phyloP scores from a whole-genome alignment of 1,140 invertebrate genomes.

The Diachasmimorpha longicaudata region DNA sequence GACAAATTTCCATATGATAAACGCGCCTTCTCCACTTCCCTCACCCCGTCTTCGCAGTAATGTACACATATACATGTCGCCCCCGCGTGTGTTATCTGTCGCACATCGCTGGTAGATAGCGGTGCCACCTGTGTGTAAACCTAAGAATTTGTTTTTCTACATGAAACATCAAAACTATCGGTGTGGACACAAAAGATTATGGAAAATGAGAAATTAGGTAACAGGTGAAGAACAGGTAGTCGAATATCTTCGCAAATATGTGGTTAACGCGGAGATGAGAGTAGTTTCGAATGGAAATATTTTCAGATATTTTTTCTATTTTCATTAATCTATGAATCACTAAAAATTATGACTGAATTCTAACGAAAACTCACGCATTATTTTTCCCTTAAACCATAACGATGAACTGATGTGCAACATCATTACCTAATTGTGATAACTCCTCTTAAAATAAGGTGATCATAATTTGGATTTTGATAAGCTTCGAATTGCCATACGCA shows the following conservation, averaged over 20 bases:
- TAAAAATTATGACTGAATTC: too few relatives aligned
- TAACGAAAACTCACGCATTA: too few relatives aligned
- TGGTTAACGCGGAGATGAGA: neutral
- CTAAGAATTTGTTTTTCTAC: slow-evolving; percentile 36
- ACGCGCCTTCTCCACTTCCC: slow-evolving; percentile 27
- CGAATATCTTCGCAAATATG: neutral
- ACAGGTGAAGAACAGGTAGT: neutral
- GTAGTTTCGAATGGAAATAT: neutral
- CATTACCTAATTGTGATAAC: too few relatives aligned
- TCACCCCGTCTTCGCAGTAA: neutral
- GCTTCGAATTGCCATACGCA: too few relatives aligned
- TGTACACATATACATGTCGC: slow-evolving; percentile 8
- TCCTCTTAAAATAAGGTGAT: too few relatives aligned
- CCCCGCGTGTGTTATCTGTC: slow-evolving; percentile 12
- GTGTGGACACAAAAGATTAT: neutral
- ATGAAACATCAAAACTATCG: neutral
- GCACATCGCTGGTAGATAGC: slow-evolving; percentile 27
- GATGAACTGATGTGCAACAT: too few relatives aligned
- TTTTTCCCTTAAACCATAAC: too few relatives aligned
- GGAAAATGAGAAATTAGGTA: neutral
- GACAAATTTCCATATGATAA: slow-evolving; percentile 42
- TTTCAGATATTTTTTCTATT: too few relatives aligned
- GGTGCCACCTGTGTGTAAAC: slow-evolving; percentile 51
- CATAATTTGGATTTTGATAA: too few relatives aligned
- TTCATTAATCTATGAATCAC: too few relatives aligned